Evolutionary conservation across 92 coral and sea anemone genomes (phyloP).

Genomic region (Virgularia gustaviana): DNA sequence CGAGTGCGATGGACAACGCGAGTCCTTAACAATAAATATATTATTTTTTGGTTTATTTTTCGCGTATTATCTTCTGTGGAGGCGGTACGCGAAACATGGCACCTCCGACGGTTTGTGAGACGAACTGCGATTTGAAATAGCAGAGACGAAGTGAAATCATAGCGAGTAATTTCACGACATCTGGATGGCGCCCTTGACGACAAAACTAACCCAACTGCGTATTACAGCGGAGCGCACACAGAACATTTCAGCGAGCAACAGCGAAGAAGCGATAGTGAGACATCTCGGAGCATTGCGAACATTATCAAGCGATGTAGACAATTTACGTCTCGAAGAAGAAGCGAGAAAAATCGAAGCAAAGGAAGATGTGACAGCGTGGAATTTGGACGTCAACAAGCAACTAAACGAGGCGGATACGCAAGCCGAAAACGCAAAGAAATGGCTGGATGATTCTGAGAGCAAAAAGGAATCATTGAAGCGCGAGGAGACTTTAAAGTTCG

Average conservation of each 20-base stretch:
- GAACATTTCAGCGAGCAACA: constrained; percentile 33
- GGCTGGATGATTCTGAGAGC: constrained; percentile 7
- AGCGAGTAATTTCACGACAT: background rate
- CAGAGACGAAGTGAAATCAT: background rate
- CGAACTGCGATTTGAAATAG: too few species aligned
- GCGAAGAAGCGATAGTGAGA: constrained; percentile 29
- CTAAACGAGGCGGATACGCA: constrained; percentile 19
- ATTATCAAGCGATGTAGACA: constrained; percentile 16
- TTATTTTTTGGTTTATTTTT: too few species aligned
- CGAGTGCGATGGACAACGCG: too few species aligned
- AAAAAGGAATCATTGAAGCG: background rate
- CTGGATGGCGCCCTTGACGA: constrained; percentile 27
- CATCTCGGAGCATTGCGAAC: constrained; percentile 19
- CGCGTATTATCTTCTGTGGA: too few species aligned
- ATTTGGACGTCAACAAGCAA: constrained; percentile 1
- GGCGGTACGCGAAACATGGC: constrained; percentile 51
- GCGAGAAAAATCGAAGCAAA: constrained; percentile 35
- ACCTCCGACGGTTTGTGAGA: constrained; percentile 71
- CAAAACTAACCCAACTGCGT: constrained; percentile 40
- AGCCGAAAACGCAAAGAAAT: background rate
- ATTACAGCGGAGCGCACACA: constrained; percentile 37
- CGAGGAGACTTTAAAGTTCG: constrained; percentile 14
- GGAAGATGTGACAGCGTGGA: constrained; percentile 34
- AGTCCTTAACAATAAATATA: too few species aligned
- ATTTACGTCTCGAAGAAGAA: constrained; percentile 29